Conservation (phyloP, 1,140 invertebrate genomes). For the Cydia fagiglandana region DNA sequence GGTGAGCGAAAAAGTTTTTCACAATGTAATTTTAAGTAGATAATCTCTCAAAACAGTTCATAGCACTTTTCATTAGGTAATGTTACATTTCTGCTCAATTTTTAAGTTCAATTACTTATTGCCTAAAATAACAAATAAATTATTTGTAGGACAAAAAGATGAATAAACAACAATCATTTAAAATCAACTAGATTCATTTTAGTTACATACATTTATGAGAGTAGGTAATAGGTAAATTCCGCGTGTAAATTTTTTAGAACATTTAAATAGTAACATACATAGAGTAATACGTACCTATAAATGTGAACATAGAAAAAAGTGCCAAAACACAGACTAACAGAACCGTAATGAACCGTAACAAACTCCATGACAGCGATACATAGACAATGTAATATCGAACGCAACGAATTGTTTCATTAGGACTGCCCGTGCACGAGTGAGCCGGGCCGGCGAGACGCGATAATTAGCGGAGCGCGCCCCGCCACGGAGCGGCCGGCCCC, state of each 20-base stretch:
- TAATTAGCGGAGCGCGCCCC: slow-evolving; percentile 12
- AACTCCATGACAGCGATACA: slow-evolving; percentile 13
- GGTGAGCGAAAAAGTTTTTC: too few relatives aligned
- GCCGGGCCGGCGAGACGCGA: slow-evolving; percentile 4
- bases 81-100: too few relatives aligned
- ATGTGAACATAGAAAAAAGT: slow-evolving; percentile 16
- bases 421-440: slow-evolving; percentile 30
- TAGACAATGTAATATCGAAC: slow-evolving; percentile 14
- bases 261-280: neutral
- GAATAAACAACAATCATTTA: too few relatives aligned
- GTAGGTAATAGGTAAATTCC: too few relatives aligned
- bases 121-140: too few relatives aligned
- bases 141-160: too few relatives aligned
- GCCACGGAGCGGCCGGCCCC: slow-evolving; percentile 18
- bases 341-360: slow-evolving; percentile 6
- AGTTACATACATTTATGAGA: too few relatives aligned
- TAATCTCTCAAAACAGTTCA: too few relatives aligned
- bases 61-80: too few relatives aligned
- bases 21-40: too few relatives aligned
- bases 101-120: too few relatives aligned
- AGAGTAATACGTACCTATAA: slow-evolving; percentile 8
- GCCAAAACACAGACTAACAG: neutral
- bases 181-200: too few relatives aligned
- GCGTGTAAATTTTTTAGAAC: neutral
- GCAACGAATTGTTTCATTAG: slow-evolving; percentile 21